phyloP scores from a whole-genome alignment of 2,888 invertebrate genomes.

The Amphimallon solstitiale region DNA sequence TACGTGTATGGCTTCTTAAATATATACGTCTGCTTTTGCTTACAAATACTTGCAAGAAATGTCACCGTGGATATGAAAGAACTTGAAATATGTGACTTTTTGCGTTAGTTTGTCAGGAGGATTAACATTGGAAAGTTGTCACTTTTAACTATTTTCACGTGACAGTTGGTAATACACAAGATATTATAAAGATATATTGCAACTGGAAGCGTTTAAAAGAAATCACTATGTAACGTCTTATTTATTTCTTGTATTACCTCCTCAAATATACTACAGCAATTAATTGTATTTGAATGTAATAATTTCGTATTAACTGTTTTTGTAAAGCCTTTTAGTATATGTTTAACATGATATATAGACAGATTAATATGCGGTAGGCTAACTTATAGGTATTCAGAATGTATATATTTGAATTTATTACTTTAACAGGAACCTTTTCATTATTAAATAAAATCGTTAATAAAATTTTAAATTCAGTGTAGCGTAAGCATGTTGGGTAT shows the following conservation, averaged over 20 bases:
- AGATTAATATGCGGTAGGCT: too few species aligned
- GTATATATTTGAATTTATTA: too few species aligned
- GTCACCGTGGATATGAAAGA: constrained; percentile 11
- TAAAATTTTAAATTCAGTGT: too few species aligned
- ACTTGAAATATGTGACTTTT: constrained; percentile 31
- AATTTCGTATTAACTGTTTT: constrained; percentile 10
- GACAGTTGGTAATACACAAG: background rate
- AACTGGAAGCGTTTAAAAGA: constrained; percentile 10
- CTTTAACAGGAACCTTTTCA: too few species aligned
- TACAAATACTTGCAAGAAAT: background rate
- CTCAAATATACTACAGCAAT: background rate
- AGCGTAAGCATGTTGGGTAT: too few species aligned
- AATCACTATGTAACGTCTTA: background rate
- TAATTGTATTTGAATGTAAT: constrained; percentile 10
- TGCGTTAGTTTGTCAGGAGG: constrained; percentile 8
- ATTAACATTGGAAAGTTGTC: constrained; percentile 21
- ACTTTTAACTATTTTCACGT: background rate
- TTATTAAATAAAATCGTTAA: too few species aligned
- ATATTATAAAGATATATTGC: constrained; percentile 25
- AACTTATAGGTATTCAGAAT: too few species aligned
- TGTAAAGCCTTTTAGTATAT: too few species aligned
- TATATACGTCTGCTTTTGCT: background rate
- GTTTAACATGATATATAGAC: background rate
- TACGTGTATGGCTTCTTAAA: background rate
- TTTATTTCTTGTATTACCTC: background rate